Evolutionary conservation across 2,888 invertebrate genomes (phyloP).

Genomic region (Cephus nigrinus): DNA sequence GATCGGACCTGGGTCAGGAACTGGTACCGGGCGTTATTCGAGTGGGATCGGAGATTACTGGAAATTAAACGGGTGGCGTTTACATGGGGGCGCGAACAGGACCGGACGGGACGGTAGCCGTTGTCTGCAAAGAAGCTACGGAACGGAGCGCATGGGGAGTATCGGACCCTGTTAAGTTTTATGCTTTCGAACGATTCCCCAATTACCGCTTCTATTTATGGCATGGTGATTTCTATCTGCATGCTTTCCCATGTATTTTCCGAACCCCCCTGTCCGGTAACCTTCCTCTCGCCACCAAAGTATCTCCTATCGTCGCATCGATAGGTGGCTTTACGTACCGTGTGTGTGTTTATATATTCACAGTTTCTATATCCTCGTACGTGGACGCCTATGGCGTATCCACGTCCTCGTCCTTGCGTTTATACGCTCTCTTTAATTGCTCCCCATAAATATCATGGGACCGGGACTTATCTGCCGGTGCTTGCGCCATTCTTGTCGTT

Average conservation of each 20-base stretch:
- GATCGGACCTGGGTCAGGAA: neutral
- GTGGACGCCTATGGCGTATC: neutral
- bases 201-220: constrained; percentile 24
- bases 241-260: constrained; percentile 22
- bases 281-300: constrained; percentile 1
- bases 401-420: neutral
- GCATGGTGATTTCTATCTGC: constrained; percentile 19
- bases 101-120: neutral
- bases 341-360: too few relatives aligned
- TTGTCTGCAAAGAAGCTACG: constrained; percentile 2
- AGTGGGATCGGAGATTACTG: constrained; percentile 16
- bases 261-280: constrained; percentile 9
- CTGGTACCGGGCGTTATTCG: neutral
- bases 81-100: neutral
- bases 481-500: constrained; percentile 15
- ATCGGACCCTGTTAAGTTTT: constrained; percentile 12
- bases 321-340: neutral
- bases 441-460: constrained; percentile 19
- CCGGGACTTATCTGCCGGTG: constrained; percentile 11
- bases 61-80: constrained; percentile 14
- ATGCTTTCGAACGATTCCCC: constrained; percentile 11
- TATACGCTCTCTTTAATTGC: constrained; percentile 23
- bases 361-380: neutral
- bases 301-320: constrained; percentile 1
- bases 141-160: neutral